Evolutionary conservation across 2,888 invertebrate genomes (phyloP).

Genomic region (Choreutis nemorana): DNA sequence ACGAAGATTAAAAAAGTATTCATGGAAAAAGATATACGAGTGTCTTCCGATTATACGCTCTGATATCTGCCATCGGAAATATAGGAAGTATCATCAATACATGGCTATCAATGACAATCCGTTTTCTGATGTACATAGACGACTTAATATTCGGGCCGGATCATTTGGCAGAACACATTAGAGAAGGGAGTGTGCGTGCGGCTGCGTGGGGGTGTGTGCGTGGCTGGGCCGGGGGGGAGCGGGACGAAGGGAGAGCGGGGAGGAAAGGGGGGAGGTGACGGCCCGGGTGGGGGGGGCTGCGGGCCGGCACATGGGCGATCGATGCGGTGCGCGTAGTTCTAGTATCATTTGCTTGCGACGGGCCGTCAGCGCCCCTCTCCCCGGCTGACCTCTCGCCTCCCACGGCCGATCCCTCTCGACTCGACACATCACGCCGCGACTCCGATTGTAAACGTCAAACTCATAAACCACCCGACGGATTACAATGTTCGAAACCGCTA

Average conservation of each 20-base stretch:
- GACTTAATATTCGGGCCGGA: slow-evolving; percentile 44
- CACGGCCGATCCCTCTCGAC: slow-evolving; percentile 15
- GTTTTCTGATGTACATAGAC: slow-evolving; percentile 17
- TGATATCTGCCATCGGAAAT: too few relatives aligned
- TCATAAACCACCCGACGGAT: too few relatives aligned
- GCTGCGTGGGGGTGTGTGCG: slow-evolving; percentile 28
- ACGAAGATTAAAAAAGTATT: too few relatives aligned
- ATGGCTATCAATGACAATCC: slow-evolving; percentile 8
- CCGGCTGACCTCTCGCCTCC: slow-evolving; percentile 25
- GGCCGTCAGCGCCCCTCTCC: slow-evolving; percentile 23
- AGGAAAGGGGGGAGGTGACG: slow-evolving; percentile 13
- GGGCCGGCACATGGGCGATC: slow-evolving; percentile 37
- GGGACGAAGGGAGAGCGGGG: slow-evolving; percentile 26
- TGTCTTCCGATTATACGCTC: too few relatives aligned
- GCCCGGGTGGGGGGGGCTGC: slow-evolving; percentile 23
- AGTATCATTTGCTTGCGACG: slow-evolving; percentile 59
- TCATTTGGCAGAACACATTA: slow-evolving; percentile 62
- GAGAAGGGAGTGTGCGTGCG: slow-evolving; percentile 17
- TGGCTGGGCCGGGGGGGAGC: slow-evolving; percentile 28
- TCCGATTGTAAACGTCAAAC: too few relatives aligned
- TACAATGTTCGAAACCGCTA: too few relatives aligned
- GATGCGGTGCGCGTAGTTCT: slow-evolving; percentile 50
- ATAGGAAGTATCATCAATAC: too few relatives aligned
- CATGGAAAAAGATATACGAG: too few relatives aligned
- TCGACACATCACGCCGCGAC: too few relatives aligned